A percentile compares a stretch with the other conserved stretches of the same genome.
Conservation (phyloP, 2,113 vertebrate species). For the Lamprologus speciosus region DNA sequence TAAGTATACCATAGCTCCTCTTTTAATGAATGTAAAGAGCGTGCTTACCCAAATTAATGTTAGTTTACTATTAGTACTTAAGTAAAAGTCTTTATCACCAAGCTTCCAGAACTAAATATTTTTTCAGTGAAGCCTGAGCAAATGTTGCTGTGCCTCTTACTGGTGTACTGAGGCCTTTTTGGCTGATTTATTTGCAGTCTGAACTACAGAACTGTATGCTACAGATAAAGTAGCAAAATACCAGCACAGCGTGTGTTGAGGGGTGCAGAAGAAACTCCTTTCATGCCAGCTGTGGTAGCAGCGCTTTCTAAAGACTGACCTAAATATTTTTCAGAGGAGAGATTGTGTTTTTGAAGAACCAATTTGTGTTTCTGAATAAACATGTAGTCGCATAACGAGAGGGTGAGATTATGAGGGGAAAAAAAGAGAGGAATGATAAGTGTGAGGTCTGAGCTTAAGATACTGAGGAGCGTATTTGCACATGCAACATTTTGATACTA, state of each 20-base stretch:
- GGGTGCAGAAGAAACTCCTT: not conserved
- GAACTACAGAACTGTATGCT: not conserved
- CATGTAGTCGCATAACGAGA: not conserved
- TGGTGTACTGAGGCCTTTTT: not conserved
- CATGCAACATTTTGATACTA: not conserved
- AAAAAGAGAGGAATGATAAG: not conserved
- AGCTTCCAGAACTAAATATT: not conserved
- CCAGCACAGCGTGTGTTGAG: not conserved
- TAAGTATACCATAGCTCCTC: not conserved
- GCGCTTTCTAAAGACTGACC: slow-evolving; percentile 9
- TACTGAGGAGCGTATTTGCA: not conserved
- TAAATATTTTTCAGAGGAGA: slow-evolving; percentile 3
- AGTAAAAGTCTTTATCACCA: not conserved
- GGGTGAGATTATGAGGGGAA: not conserved
- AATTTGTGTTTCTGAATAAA: slow-evolving; percentile 3
- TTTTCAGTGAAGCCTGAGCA: not conserved
- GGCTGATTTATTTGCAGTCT: not conserved
- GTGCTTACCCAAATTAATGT: not conserved
- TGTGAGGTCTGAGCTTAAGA: not conserved
- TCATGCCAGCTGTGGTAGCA: not conserved
- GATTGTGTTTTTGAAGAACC: slow-evolving; percentile 6
- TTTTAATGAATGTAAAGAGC: not conserved
- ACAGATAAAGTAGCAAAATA: not conserved
- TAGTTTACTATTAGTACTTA: not conserved
- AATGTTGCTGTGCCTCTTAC: not conserved